Percentiles rank a stretch among this genome's conserved stretches.
Conservation (phyloP, 1,140 invertebrate genomes). For the Periplaneta americana region DNA sequence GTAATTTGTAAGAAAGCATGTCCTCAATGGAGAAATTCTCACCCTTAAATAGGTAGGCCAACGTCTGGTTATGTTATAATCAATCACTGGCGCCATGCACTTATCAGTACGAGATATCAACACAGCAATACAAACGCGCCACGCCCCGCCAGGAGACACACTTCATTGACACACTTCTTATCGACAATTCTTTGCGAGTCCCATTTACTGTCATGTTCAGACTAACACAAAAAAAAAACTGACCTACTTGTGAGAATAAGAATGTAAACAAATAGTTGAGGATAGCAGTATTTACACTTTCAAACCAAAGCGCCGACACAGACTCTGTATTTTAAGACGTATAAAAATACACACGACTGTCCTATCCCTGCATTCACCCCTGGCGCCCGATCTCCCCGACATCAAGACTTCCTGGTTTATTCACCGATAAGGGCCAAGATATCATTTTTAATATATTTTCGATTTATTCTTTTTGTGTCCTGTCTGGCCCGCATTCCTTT, state of each 20-base stretch:
- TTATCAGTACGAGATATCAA: neutral
- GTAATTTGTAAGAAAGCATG: too few species aligned
- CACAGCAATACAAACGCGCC: neutral
- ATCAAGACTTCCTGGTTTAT: neutral
- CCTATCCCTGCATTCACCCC: neutral
- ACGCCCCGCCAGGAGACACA: neutral
- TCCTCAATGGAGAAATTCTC: too few species aligned
- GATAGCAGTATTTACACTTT: neutral
- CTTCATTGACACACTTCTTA: neutral
- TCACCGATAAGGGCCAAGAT: neutral
- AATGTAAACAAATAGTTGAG: neutral
- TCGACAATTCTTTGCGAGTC: neutral
- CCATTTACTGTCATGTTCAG: neutral
- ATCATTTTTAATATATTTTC: neutral
- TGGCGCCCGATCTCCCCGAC: too few species aligned
- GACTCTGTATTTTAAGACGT: neutral
- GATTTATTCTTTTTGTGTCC: neutral
- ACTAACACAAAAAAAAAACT: neutral
- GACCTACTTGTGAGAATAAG: neutral
- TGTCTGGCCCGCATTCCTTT: neutral
- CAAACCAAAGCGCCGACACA: neutral
- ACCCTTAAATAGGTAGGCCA: too few species aligned
- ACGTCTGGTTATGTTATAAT: neutral
- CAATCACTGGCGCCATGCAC: neutral
- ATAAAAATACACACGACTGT: neutral